Conservation (phyloP, 2,113 vertebrate genomes). For the Ovis aries region DNA sequence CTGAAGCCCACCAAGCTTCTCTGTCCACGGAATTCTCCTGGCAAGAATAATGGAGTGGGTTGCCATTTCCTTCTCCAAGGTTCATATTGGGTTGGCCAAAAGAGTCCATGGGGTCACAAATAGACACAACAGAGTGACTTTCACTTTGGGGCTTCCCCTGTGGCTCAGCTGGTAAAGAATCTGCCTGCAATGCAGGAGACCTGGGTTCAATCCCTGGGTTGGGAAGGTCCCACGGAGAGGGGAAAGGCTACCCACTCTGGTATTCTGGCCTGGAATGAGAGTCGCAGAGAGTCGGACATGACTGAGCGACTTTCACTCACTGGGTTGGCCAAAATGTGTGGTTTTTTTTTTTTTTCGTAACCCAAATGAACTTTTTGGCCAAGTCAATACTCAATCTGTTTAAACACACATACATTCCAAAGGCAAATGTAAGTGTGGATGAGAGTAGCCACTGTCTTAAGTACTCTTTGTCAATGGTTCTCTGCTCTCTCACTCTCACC, state of each 20-base stretch:
- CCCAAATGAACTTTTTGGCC: background rate
- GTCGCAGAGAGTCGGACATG: background rate
- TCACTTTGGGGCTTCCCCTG: background rate
- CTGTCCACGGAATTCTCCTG: background rate
- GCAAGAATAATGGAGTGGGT: background rate
- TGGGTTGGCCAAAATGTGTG: background rate
- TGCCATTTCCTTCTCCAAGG: background rate
- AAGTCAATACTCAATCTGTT: background rate
- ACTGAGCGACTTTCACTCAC: background rate
- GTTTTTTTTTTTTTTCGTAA: fast-evolving
- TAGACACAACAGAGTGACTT: background rate
- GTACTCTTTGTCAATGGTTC: background rate
- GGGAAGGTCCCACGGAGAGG: fast-evolving
- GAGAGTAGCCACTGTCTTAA: background rate
- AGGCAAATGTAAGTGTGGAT: background rate
- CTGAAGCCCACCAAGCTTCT: background rate
- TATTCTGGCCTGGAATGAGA: background rate
- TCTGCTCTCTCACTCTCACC: background rate
- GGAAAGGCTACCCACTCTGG: background rate
- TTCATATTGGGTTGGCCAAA: background rate
- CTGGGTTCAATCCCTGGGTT: background rate
- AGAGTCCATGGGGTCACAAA: background rate
- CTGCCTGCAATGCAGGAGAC: background rate
- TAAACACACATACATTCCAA: background rate
- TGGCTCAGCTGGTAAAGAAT: background rate